Conservation (phyloP, 2,113 vertebrate species). For the Heterotilapia buettikoferi region DNA sequence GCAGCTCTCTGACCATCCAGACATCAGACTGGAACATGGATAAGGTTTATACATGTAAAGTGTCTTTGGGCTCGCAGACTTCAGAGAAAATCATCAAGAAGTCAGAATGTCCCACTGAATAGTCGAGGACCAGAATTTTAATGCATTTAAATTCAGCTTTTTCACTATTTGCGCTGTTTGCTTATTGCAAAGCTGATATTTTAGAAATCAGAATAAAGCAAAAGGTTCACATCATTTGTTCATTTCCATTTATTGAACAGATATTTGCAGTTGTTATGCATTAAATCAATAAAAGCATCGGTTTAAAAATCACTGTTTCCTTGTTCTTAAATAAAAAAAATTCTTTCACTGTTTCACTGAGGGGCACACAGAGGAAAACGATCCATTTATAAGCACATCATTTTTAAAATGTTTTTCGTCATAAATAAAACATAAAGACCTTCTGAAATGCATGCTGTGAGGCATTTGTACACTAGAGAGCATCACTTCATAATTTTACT, state of each 20-base stretch:
- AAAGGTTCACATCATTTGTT: not conserved
- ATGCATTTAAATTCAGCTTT: not conserved
- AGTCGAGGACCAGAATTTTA: not conserved
- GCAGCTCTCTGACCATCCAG: not conserved
- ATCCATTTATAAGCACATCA: accelerated
- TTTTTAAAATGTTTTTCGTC: accelerated
- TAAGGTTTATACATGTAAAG: not conserved
- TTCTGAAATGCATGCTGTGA: not conserved
- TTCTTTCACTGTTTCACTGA: accelerated
- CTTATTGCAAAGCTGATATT: not conserved
- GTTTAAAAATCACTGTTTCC: not conserved
- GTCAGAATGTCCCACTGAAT: constrained; percentile 16
- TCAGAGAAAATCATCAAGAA: constrained; percentile 31
- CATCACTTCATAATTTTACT: not conserved
- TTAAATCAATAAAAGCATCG: not conserved
- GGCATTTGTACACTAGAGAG: not conserved
- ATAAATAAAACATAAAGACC: accelerated
- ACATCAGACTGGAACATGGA: not conserved
- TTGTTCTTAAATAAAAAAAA: not conserved
- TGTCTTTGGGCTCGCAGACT: not conserved
- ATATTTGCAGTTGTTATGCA: not conserved
- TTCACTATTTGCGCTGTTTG: not conserved
- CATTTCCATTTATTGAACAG: not conserved
- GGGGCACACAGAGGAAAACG: accelerated
- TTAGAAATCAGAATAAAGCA: not conserved